A percentile compares a stretch with the other conserved stretches of the same genome.
Evolutionary conservation across 2,797 vertebrate genomes (phyloP).

Genomic region (Siniperca obscura): DNA sequence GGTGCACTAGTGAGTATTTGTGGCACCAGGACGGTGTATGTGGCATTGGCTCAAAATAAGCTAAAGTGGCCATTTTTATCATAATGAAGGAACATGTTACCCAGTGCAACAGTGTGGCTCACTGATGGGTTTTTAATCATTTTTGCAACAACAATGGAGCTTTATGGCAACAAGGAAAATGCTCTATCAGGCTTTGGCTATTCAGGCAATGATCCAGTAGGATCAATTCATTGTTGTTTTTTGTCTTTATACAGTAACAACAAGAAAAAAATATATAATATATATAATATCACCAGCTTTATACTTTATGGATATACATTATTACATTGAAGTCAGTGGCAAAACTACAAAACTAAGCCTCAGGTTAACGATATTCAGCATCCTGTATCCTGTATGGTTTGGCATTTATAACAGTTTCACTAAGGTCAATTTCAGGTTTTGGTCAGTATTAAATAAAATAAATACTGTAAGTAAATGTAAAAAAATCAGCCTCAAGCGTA

Average conservation of each 20-base stretch:
- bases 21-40: background rate
- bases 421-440: background rate
- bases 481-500: background rate
- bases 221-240: background rate
- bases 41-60: background rate
- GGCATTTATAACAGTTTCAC: background rate
- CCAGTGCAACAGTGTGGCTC: background rate
- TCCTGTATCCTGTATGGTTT: background rate
- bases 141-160: background rate
- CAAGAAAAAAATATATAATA: background rate
- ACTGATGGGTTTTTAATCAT: background rate
- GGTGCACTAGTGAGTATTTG: background rate
- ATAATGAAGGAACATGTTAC: background rate
- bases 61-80: background rate
- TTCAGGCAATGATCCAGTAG: background rate
- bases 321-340: background rate
- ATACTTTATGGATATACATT: background rate
- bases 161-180: background rate
- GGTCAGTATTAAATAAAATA: background rate
- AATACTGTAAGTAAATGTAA: background rate
- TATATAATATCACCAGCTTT: background rate
- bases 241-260: background rate
- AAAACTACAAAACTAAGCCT: background rate
- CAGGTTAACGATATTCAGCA: background rate
- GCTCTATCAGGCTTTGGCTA: background rate